Evolutionary conservation across 2,113 vertebrate genomes (phyloP).

Genomic region (Chaenogobius annularis): DNA sequence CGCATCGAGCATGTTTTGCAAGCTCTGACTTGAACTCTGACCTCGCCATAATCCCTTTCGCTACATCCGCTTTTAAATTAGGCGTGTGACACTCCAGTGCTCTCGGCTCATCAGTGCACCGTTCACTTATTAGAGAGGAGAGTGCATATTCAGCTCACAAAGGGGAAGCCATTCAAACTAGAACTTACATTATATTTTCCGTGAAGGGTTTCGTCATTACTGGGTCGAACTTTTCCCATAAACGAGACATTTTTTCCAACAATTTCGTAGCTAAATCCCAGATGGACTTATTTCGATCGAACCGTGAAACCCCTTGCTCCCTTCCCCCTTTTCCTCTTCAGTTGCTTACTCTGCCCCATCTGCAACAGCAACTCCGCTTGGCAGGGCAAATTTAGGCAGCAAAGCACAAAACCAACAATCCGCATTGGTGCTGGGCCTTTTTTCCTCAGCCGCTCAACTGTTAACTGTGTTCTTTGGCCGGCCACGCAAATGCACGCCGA

Average conservation of each 20-base stretch:
- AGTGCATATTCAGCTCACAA: not conserved
- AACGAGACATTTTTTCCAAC: not conserved
- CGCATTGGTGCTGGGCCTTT: conserved; percentile 77
- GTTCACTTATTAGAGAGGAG: conserved; percentile 47
- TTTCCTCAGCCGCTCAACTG: conserved; percentile 81
- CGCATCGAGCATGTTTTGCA: conserved; percentile 62
- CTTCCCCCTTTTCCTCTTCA: conserved; percentile 25
- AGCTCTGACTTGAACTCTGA: conserved; percentile 74
- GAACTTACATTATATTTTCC: not conserved
- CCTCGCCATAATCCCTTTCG: conserved; percentile 74
- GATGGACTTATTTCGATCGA: conserved; percentile 24
- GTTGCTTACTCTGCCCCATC: conserved; percentile 38
- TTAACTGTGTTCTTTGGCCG: conserved; percentile 79
- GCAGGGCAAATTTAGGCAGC: conserved; percentile 78
- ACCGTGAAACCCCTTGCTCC: conserved; percentile 15
- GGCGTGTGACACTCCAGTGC: conserved; percentile 69
- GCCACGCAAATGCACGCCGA: conserved; percentile 79
- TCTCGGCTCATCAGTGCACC: conserved; percentile 47
- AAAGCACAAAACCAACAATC: conserved; percentile 76
- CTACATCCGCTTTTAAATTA: conserved; percentile 76
- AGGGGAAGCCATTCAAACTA: not conserved
- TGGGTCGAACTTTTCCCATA: not conserved
- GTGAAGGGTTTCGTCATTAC: not conserved
- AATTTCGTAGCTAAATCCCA: conserved; percentile 19
- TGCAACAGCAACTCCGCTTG: conserved; percentile 65